Evolutionary conservation across 2,888 invertebrate species (phyloP).

Genomic region (Rotaria macrura): DNA sequence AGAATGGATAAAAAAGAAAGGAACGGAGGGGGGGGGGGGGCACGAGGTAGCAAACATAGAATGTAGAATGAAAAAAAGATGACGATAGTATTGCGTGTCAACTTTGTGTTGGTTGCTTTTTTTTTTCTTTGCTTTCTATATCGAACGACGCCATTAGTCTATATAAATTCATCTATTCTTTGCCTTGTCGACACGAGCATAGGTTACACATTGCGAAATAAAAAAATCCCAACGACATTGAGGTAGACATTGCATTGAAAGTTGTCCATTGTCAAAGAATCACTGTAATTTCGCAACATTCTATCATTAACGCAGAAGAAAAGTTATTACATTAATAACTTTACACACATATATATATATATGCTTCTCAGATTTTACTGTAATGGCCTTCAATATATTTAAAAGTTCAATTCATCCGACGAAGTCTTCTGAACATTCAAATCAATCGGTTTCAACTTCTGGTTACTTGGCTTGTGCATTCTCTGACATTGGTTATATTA

Average conservation of each 20-base stretch:
- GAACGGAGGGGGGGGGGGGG: not conserved
- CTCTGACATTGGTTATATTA: not conserved
- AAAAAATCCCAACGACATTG: not conserved
- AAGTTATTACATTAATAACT: too few relatives aligned
- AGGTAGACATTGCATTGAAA: not conserved
- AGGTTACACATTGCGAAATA: not conserved
- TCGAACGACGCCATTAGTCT: not conserved
- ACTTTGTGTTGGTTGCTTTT: not conserved
- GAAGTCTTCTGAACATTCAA: not conserved
- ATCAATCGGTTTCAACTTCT: not conserved
- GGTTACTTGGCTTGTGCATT: too few relatives aligned
- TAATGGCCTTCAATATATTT: not conserved
- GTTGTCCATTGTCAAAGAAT: not conserved
- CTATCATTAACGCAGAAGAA: not conserved
- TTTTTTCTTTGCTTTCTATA: not conserved
- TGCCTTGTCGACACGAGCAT: not conserved
- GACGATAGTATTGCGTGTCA: not conserved
- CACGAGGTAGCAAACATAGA: too few relatives aligned
- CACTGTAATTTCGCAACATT: not conserved
- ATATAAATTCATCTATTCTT: not conserved
- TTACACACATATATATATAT: too few relatives aligned
- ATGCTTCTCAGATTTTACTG: too few relatives aligned
- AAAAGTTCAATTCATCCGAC: not conserved
- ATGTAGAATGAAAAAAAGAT: not conserved
- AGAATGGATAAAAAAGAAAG: not conserved